A percentile compares a stretch with the other conserved stretches of the same genome.
Conservation (phyloP, 2,888 invertebrate genomes). For the Mesodorylaimus sp. region DNA sequence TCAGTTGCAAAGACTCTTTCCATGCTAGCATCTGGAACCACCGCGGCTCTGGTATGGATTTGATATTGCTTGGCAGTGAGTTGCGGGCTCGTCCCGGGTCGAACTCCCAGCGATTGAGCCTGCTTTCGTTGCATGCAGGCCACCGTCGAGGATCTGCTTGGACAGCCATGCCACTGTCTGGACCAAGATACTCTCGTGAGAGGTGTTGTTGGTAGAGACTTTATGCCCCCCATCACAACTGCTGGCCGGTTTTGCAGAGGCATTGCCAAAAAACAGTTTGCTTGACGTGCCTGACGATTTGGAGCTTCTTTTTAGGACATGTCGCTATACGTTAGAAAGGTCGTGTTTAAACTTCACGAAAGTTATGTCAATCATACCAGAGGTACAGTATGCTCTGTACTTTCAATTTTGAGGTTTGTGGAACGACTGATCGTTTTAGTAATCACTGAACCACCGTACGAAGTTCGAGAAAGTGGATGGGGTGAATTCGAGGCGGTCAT, state of each 20-base stretch:
- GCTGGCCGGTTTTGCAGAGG: neutral
- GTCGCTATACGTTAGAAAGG: conserved; percentile 72
- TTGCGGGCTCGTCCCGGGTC: no score
- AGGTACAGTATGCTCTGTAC: conserved; percentile 17
- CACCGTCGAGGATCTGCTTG: no score
- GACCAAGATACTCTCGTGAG: no score
- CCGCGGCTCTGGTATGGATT: no score
- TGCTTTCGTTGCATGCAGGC: no score
- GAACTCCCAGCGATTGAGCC: no score
- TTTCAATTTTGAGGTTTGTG: conserved; percentile 1
- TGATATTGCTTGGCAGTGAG: no score
- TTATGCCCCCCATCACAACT: no score
- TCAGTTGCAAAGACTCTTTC: no score
- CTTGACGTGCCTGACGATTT: neutral
- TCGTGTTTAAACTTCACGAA: conserved; percentile 91
- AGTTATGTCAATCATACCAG: conserved; percentile 84
- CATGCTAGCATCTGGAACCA: no score
- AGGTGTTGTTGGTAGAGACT: no score
- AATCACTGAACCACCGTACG: conserved; percentile 82
- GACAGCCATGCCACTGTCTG: no score
- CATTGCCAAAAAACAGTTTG: neutral
- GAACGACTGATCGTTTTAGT: conserved; percentile 36
- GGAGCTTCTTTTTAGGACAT: conserved; percentile 44
- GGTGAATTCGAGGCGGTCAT: conserved; percentile 97
- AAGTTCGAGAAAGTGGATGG: conserved; percentile 95